phyloP scores from a whole-genome alignment of 2,113 vertebrate genomes.

The Chlorodrepanis virens region DNA sequence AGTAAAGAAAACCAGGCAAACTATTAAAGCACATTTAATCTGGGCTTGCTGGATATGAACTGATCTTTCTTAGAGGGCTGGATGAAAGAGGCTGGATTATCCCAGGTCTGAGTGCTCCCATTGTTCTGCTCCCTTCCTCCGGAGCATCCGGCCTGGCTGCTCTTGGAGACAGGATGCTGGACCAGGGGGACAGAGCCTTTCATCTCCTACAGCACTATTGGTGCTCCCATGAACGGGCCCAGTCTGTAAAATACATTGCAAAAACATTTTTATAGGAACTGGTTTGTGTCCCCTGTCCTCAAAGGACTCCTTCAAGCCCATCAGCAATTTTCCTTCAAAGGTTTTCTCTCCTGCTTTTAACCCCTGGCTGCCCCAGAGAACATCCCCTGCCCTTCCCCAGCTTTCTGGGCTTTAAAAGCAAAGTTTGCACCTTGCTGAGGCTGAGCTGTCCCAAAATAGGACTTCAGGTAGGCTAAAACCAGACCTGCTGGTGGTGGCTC shows the following conservation, averaged over 20 bases:
- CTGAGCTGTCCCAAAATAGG: neutral
- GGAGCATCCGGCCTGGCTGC: slow-evolving; percentile 8
- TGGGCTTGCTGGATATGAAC: neutral
- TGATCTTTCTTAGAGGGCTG: slow-evolving; percentile 37
- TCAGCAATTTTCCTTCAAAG: neutral
- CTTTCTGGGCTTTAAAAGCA: neutral
- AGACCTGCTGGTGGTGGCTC: neutral
- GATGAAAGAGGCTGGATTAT: slow-evolving; percentile 4
- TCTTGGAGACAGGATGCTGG: slow-evolving; percentile 6
- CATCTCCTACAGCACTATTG: neutral
- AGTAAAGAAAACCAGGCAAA: slow-evolving; percentile 29
- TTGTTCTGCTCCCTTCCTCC: neutral
- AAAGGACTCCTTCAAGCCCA: neutral
- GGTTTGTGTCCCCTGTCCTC: neutral
- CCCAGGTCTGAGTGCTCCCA: neutral
- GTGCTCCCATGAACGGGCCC: neutral
- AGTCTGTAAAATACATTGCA: neutral
- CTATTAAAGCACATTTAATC: slow-evolving; percentile 1
- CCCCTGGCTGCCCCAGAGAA: neutral
- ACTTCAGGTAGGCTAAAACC: neutral
- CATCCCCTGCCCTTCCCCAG: fast-evolving
- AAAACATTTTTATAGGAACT: slow-evolving; percentile 17
- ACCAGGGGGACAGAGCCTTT: neutral
- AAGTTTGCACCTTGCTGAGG: neutral
- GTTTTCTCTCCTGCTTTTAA: neutral